Percentiles rank a stretch among this genome's conserved stretches.
Conservation (phyloP, 1,140 invertebrate genomes). For the Gryon sp. region DNA sequence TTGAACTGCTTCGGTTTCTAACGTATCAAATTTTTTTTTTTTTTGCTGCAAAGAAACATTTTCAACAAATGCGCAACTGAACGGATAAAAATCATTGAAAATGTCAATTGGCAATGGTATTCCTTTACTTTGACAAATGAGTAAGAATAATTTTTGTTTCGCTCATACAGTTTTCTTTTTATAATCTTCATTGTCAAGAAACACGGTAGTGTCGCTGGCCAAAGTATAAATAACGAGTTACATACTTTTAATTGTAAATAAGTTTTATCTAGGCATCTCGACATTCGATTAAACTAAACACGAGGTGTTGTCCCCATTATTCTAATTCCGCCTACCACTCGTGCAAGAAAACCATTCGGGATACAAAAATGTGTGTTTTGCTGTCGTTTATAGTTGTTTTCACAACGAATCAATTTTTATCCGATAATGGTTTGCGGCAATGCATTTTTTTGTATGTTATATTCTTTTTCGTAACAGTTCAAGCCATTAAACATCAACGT, state of each 20-base stretch:
- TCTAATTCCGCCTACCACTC: conserved; percentile 19
- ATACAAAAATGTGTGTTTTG: conserved; percentile 27
- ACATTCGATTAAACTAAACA: conserved; percentile 55
- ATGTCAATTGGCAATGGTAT: conserved; percentile 42
- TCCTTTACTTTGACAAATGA: conserved; percentile 16
- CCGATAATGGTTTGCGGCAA: neutral
- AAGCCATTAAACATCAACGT: conserved; percentile 54
- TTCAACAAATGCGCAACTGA: conserved; percentile 31
- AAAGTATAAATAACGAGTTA: too few species aligned
- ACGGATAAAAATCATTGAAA: conserved; percentile 40
- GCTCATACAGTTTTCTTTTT: conserved; percentile 34
- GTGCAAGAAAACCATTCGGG: conserved; percentile 20
- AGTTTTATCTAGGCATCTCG: conserved; percentile 44
- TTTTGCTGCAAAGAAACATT: conserved; percentile 42
- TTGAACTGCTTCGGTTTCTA: conserved; percentile 43
- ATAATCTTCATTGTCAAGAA: conserved; percentile 17
- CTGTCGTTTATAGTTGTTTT: neutral
- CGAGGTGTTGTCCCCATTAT: conserved; percentile 39
- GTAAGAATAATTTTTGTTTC: conserved; percentile 8
- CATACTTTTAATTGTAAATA: conserved; percentile 42
- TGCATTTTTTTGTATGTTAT: conserved; percentile 10
- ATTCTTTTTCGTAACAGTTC: conserved; percentile 29
- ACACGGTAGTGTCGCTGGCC: too few species aligned
- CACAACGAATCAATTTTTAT: conserved; percentile 6
- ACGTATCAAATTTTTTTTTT: conserved; percentile 22